phyloP scores from a whole-genome alignment of 2,113 vertebrate genomes.

The Columbina picui region DNA sequence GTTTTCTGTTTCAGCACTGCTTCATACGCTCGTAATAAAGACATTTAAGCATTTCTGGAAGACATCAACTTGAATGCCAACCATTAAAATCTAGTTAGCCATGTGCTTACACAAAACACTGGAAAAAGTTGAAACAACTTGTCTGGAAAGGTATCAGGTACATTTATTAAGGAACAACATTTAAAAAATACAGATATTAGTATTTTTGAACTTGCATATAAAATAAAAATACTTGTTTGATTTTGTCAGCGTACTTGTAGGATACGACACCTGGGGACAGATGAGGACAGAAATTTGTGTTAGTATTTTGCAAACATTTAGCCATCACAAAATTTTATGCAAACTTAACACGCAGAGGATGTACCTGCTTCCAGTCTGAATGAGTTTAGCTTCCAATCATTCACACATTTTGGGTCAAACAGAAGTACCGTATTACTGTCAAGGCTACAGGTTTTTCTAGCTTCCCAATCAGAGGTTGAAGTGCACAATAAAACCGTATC shows the following conservation, averaged over 20 bases:
- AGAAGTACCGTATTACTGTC: not conserved
- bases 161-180: conserved; percentile 11
- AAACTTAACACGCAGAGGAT: not conserved
- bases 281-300: not conserved
- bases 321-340: not conserved
- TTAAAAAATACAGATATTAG: not conserved
- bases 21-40: not conserved
- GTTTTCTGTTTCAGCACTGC: not conserved
- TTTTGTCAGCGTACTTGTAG: not conserved
- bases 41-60: not conserved
- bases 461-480: not conserved
- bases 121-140: not conserved
- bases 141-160: not conserved
- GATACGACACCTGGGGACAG: conserved; percentile 25
- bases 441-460: not conserved
- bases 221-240: not conserved
- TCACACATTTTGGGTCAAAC: not conserved
- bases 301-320: not conserved
- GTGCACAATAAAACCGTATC: not conserved
- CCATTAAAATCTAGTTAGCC: not conserved
- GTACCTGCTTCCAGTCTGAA: not conserved
- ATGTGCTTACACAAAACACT: not conserved
- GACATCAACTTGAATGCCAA: not conserved
- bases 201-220: not conserved
- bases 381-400: not conserved